A percentile compares a stretch with the other conserved stretches of the same genome.
phyloP scores from a whole-genome alignment of 2,797 vertebrate genomes.

The Pseudochromis fuscus region DNA sequence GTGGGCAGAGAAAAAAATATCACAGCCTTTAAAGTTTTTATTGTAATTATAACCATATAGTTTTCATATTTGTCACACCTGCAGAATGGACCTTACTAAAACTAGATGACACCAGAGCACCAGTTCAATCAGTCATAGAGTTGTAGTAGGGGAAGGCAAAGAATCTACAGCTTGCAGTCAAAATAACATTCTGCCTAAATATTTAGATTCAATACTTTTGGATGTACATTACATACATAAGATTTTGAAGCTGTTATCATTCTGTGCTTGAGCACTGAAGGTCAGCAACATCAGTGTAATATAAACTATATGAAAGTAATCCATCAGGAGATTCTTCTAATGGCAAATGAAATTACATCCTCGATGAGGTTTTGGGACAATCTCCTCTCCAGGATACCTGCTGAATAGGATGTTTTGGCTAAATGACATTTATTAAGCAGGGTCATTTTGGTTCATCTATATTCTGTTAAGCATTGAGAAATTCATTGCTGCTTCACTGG shows the following conservation, averaged over 20 bases:
- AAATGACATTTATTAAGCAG: conserved; percentile 76
- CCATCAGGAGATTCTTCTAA: conserved; percentile 29
- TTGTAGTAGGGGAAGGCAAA: neutral
- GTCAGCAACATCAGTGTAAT: conserved; percentile 23
- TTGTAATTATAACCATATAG: neutral
- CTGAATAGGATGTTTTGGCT: conserved; percentile 71
- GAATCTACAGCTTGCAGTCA: neutral
- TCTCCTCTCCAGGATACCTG: conserved; percentile 52
- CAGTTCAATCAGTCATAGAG: conserved; percentile 2
- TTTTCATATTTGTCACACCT: neutral
- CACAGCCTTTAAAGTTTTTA: neutral
- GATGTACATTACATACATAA: neutral
- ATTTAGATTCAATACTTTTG: neutral
- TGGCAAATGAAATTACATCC: conserved; percentile 48
- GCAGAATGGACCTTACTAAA: neutral
- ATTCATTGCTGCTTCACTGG: conserved; percentile 74
- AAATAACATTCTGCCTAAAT: neutral
- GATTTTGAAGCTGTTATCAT: conserved; percentile 10
- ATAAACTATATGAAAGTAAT: conserved; percentile 41
- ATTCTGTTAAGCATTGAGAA: conserved; percentile 74
- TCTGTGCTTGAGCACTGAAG: conserved; percentile 22
- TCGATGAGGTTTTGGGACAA: conserved; percentile 45
- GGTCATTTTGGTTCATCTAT: conserved; percentile 77
- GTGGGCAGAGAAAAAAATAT: neutral
- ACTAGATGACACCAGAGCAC: neutral